These are phyloP conservation scores for Hydrolagus colliei DNA, from an alignment of 2,797 vertebrate species.

Conservation along the genomic window DNA sequence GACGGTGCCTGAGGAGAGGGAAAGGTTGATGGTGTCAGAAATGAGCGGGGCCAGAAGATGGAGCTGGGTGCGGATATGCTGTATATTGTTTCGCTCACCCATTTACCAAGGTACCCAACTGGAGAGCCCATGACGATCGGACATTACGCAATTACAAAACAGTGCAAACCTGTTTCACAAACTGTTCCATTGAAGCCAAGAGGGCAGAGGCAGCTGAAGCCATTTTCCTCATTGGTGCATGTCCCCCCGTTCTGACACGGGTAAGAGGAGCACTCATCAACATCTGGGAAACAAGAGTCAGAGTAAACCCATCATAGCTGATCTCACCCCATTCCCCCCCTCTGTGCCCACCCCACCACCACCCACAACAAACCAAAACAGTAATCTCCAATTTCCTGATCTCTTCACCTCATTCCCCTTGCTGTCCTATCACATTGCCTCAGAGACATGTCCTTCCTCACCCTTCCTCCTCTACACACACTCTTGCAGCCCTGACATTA, in stretches of 20 bases:
- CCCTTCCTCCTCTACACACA: not conserved
- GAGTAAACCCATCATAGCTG: not conserved
- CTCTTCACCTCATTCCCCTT: too few relatives aligned
- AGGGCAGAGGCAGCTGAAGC: slow-evolving; percentile 73
- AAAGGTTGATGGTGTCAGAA: too few relatives aligned
- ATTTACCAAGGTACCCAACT: not conserved
- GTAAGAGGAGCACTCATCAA: slow-evolving; percentile 77
- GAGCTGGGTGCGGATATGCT: too few relatives aligned
- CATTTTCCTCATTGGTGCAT: slow-evolving; percentile 66
- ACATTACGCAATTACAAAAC: not conserved
- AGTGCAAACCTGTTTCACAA: slow-evolving; percentile 52
- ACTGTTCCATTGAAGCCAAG: slow-evolving; percentile 66
- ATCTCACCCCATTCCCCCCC: not conserved
- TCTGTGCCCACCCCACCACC: not conserved
- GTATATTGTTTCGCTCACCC: too few relatives aligned
- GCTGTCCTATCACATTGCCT: too few relatives aligned
- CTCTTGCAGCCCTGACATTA: not conserved
- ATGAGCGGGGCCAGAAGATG: too few relatives aligned
- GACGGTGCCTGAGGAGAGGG: too few relatives aligned
- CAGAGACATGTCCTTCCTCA: not conserved
- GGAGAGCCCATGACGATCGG: not conserved
- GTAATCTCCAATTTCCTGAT: too few relatives aligned
- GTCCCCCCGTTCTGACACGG: slow-evolving; percentile 81
- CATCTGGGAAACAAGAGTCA: slow-evolving; percentile 59
- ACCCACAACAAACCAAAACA: too few relatives aligned